phyloP scores from a whole-genome alignment of 1,140 invertebrate species.

The Stenopsyche tienmushanensis region DNA sequence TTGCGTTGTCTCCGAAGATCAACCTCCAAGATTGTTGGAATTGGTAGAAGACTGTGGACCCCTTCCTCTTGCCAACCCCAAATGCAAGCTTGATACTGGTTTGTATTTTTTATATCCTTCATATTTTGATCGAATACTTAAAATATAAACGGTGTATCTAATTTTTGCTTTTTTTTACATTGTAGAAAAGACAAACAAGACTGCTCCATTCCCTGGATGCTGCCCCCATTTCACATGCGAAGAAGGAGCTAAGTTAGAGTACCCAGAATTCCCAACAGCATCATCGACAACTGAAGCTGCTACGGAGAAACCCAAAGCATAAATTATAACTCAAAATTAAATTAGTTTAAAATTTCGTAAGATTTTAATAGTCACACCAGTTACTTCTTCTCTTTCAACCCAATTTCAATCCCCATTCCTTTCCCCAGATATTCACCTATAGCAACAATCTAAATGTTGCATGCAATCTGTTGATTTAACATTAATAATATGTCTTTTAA shows the following conservation, averaged over 20 bases:
- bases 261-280: constrained; percentile 75
- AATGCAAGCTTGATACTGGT: constrained; percentile 78
- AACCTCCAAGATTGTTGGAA: constrained; percentile 71
- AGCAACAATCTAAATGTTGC: too few species aligned
- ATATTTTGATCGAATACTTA: too few species aligned
- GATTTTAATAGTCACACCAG: too few species aligned
- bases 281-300: constrained; percentile 51
- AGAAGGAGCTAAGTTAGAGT: constrained; percentile 78
- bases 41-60: constrained; percentile 86
- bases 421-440: too few species aligned
- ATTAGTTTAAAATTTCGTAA: too few species aligned
- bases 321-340: too few species aligned
- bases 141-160: too few species aligned
- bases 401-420: too few species aligned
- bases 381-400: too few species aligned
- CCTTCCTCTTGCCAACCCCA: constrained; percentile 78
- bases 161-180: constrained; percentile 28
- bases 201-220: constrained; percentile 79
- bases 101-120: background rate
- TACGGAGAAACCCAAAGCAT: constrained; percentile 53
- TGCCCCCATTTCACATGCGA: constrained; percentile 85
- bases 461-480: too few species aligned
- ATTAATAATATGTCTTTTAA: too few species aligned
- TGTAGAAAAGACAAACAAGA: constrained; percentile 83
- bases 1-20: constrained; percentile 75